Base-by-base conservation (phyloP, 1,140 invertebrate species). In the Cotesia chilonis region DNA sequence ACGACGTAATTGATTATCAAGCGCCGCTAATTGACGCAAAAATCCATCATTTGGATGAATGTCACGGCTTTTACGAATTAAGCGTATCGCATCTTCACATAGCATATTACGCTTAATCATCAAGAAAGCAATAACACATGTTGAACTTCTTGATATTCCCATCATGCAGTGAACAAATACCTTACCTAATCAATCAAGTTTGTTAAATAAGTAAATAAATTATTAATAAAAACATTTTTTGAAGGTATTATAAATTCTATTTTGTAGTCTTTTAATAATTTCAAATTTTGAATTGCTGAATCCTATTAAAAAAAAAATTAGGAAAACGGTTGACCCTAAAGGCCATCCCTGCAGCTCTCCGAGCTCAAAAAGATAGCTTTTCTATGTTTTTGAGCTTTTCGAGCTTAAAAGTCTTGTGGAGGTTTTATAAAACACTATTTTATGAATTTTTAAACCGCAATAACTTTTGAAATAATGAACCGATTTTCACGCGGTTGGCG, bases 1-100 rank as follows among this genome's bases (percentile, higher is more conserved):
- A 70, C 88, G 86, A 68, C 86, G 86, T 52, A 92, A 84, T 68
- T 91, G 89, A 80, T 91, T 90, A 81, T 94, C 92, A 35, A 94
- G 86, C 66, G 89, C 88, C 47, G 92, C 92, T 54, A 96, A 84
- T 78, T 96, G 94, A 55, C 89, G 88, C 67, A 95, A 84, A 87
- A 96, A 96, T 55, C 94, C 94, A 76, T 91, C 88, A 79, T 96
- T 96, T 47, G 94, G 94, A 76, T 90, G 89, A 74, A 95, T 91
- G 73, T 91, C 89, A 28, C 94, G 89, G 67, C 89, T 88, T 74
- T 89, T 87, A 59, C 93, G 91, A 9, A 94, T 90, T 54, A 87
- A 88, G 7, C 87, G 87, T 57, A 96, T 85, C 10, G 95, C 94
- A 70, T 95, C 91, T 6, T 89, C 85, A 0, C 94, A 90, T n/a